Evolutionary conservation across 1,140 invertebrate species (phyloP).

Genomic region (Drosophila bocqueti): DNA sequence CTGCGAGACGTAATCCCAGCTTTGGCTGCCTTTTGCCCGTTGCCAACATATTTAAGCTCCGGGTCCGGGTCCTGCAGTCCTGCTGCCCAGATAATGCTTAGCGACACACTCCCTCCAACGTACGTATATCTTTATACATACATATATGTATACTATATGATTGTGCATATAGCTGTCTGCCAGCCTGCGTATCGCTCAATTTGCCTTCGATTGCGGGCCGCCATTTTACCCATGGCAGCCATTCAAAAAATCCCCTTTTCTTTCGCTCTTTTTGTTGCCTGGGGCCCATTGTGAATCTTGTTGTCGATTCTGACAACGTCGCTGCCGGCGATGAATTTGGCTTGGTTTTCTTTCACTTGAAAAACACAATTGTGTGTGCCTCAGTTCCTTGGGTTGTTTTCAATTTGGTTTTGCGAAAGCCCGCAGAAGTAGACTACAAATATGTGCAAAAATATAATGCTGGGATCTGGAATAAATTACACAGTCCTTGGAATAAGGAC

Average conservation of each 20-base stretch:
- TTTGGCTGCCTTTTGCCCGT: conserved; percentile 48
- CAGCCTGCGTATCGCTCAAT: conserved; percentile 46
- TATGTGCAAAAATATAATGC: conserved; percentile 10
- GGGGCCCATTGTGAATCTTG: conserved; percentile 32
- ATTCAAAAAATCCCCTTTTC: conserved; percentile 39
- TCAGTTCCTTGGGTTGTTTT: conserved; percentile 15
- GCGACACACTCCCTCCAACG: conserved; percentile 26
- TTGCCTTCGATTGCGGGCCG: conserved; percentile 50
- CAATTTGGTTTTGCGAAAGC: not conserved
- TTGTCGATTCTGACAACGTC: conserved; percentile 43
- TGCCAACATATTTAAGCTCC: conserved; percentile 41
- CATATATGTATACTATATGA: not conserved
- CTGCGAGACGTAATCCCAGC: conserved; percentile 41
- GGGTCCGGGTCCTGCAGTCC: conserved; percentile 11
- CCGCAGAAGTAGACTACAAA: conserved; percentile 35
- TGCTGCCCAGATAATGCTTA: conserved; percentile 46
- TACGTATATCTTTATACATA: not conserved
- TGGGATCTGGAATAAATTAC: not conserved
- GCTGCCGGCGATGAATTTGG: conserved; percentile 34
- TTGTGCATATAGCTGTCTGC: conserved; percentile 27
- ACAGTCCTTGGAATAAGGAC: not conserved
- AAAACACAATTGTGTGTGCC: conserved; percentile 20
- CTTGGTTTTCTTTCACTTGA: conserved; percentile 36
- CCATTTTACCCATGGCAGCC: conserved; percentile 49
- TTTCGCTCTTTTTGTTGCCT: conserved; percentile 31